Conservation (phyloP, 2,888 invertebrate species). For the Psylliodes chrysocephalus region DNA sequence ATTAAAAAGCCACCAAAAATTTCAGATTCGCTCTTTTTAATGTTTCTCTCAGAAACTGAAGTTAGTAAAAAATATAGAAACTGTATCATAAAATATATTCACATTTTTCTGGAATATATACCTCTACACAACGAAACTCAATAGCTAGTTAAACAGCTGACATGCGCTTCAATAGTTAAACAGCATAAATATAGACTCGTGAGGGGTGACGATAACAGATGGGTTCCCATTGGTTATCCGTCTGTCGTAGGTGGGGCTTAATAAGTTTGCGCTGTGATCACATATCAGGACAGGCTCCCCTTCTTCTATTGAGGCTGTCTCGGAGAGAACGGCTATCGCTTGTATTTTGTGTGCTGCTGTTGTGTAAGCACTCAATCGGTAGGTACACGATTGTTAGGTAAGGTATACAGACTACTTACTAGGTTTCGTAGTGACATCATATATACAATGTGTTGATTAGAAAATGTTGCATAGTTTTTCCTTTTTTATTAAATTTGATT, state of each 20-base stretch:
- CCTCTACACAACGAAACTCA: slow-evolving; percentile 20
- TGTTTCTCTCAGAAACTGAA: no score
- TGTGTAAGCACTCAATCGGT: no score
- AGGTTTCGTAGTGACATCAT: no score
- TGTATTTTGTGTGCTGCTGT: not conserved
- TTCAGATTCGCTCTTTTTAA: no score
- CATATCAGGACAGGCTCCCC: slow-evolving; percentile 21
- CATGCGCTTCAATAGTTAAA: slow-evolving; percentile 38
- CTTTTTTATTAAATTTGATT: no score
- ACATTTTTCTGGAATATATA: no score
- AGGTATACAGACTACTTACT: no score
- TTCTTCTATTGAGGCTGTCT: not conserved
- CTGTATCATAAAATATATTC: no score
- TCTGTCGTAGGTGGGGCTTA: slow-evolving; percentile 31
- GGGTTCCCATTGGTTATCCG: slow-evolving; percentile 36
- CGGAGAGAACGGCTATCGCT: not conserved
- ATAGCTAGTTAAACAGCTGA: slow-evolving; percentile 21
- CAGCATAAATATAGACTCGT: slow-evolving; percentile 25
- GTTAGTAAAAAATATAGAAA: not conserved
- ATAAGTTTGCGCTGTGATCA: slow-evolving; percentile 26
- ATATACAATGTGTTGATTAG: no score
- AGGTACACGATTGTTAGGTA: not conserved
- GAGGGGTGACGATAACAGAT: slow-evolving; percentile 38
- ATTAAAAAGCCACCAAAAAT: no score
- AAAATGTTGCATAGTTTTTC: no score